Evolutionary conservation across 2,797 vertebrate species (phyloP), one percentile per base, ranked within the genome.

Genomic region (Pangasius mekongensis): DNA sequence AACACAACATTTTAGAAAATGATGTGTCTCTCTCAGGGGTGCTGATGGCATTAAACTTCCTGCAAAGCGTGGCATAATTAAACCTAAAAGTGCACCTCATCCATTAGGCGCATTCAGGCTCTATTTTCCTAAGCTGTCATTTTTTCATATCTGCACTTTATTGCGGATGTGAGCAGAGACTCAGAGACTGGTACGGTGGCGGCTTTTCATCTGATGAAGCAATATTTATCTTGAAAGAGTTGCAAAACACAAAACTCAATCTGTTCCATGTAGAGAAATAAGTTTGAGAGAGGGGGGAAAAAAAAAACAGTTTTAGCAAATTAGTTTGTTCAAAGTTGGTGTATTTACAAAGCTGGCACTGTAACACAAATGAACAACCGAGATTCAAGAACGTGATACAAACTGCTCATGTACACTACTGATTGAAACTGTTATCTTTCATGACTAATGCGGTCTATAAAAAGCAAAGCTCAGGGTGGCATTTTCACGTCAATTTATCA

Each of bases 201-300:
- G 43, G 66, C 82, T 85, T 89, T 66, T 89, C 47, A 88, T 89
- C 89, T 85, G 83, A 89, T 86, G 73, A 88, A 88, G 87, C 52
- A n/a, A 84, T 87, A 74, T 84, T 91, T 89, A 88, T 89, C 85
- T 90, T 87, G 76, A 89, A 89, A 87, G 83, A 89, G 89, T 87
- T 80, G 82, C 85, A 89, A 89, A 90, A 89, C 82, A 90, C 87
- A n/a, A n/a, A n/a, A n/a, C 88, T 85, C 85, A 80, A 87, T 90
- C 85, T 86, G 54, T 20, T 64, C n/a, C 56, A 60, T 52, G n/a
- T 82, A 58, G n/a, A 87, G 66, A 85, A 39, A 52, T 74, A 66
- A 80, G 39, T 85, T 49, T 67, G 64, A 49, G 14, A 16, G 22
- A 9, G 20, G 33, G 64, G 56, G 60, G 64, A 87, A 43, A 83